Evolutionary conservation across 2,797 vertebrate genomes (phyloP), one percentile per base, ranked within the genome.

Genomic region (Acanthiza pusilla): DNA sequence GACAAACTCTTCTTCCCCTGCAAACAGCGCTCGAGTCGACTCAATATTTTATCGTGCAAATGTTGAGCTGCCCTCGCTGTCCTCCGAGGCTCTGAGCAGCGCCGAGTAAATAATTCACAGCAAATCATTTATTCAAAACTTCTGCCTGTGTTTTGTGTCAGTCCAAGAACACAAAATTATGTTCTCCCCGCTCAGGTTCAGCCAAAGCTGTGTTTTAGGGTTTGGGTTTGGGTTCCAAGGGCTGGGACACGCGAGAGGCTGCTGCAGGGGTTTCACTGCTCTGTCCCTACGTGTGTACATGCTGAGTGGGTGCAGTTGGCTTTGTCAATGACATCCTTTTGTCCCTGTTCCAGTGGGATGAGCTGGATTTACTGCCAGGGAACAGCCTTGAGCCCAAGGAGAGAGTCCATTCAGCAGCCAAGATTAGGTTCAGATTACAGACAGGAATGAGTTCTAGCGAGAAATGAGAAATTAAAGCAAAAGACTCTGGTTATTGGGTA

Each of bases 61-160:
- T 74, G 91, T 65, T 80, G 74, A 82, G 65, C 38, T 92, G 81
- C 84, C 68, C n/a, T 92, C 72, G 63, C 16, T 27, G 26, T 90
- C 84, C 92, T 91, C 84, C 2, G 22, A 87, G 91, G 86, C 75
- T 60, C 70, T 12, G 55, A 92, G 82, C 8, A 66, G 77, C 0
- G 0, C 78, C 0, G 26, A 67, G 75, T 94, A 87, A 96, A 96
- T 96, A 84, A 95, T 94, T 96, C 94, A 95, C 92, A 85, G 58
- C 38, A 50, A 91, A 96, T 95, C 3, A 93, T 93, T 95, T 95
- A 95, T 96, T 96, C 92, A 97, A 70, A 90, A 79, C 92, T 91
- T 82, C 91, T 93, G 84, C 81, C 92, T 43, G 62, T 53, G 15
- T 54, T 81, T 91, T 72, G 53, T 95, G 94, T 57, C 71, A 60